These are phyloP conservation scores for Lateolabrax maculatus DNA, from an alignment of 2,797 vertebrate genomes.

Conservation along the genomic window DNA sequence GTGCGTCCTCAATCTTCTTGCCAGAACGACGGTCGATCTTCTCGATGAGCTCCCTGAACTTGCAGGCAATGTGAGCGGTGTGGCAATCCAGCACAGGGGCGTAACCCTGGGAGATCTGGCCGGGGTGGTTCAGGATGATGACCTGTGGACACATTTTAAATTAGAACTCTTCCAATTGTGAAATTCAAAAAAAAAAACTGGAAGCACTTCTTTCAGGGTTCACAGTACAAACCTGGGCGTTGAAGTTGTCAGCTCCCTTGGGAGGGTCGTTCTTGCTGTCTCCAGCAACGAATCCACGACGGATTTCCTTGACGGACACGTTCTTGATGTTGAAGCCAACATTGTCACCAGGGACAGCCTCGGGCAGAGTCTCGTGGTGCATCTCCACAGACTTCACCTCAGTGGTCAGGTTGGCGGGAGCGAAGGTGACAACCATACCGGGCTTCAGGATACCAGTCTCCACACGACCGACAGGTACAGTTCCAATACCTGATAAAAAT, in stretches of 20 bases:
- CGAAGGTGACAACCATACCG: constrained; percentile 87
- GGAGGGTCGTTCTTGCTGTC: constrained; percentile 89
- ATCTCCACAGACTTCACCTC: constrained; percentile 90
- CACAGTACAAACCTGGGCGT: constrained; percentile 79
- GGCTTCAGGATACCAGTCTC: constrained; percentile 87
- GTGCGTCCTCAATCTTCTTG: constrained; percentile 85
- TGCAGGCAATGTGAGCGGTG: constrained; percentile 88
- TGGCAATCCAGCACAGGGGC: constrained; percentile 88
- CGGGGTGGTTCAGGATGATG: constrained; percentile 89
- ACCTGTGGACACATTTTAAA: constrained; percentile 61
- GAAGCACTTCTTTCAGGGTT: fast-evolving
- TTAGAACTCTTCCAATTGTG: background rate
- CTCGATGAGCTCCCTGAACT: constrained; percentile 88
- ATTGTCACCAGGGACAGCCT: constrained; percentile 87
- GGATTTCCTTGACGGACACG: constrained; percentile 88
- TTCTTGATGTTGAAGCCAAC: constrained; percentile 91
- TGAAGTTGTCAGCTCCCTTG: constrained; percentile 80
- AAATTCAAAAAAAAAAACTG: too few species aligned
- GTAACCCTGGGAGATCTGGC: constrained; percentile 85
- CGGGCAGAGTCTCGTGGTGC: constrained; percentile 86
- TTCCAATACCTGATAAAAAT: constrained; percentile 83
- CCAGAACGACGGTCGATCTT: constrained; percentile 90
- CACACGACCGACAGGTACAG: constrained; percentile 87
- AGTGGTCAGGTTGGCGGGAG: constrained; percentile 84
- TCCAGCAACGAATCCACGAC: constrained; percentile 85